Evolutionary conservation across 1,140 invertebrate species (phyloP), one percentile per base, ranked within the genome.

Genomic region (Hesperophylax magnus): DNA sequence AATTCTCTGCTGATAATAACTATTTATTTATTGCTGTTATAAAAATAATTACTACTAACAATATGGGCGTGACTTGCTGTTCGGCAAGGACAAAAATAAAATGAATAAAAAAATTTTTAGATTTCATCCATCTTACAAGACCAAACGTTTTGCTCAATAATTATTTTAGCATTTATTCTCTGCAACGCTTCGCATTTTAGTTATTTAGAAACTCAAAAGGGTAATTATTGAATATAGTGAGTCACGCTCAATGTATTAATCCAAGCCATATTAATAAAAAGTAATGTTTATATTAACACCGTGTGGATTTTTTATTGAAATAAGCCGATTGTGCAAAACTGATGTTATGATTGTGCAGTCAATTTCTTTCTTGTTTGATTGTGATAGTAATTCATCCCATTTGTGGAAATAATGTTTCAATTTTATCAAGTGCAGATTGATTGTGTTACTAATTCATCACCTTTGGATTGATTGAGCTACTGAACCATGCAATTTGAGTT

Each of bases 21-120:
- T 61, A 61, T 61, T 61, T 61, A 61, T 61, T 61, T 61, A 61
- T 61, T 20, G 58, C 58, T 61, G 24, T 24, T 61, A 11, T 61
- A 61, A 61, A 8, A 61, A 61, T 61, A 47, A 47, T 47, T 61
- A 61, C 18, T 61, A 24, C 24, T 61, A 61, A 22, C 58, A 61
- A 61, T 61, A 61, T 61, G 58, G 58, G 58, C 20, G n/a, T 61
- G 58, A 61, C 58, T 61, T 15, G 24, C n/a, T 61, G n/a, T n/a
- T 61, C 8, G 9, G 34, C 2, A 3, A 7, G 2, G 7, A 31
- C 34, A 39, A 39, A 39, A 39, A 39, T 5, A 39, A 31, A 31
- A n/a, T n/a, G n/a, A n/a, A n/a, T n/a, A n/a, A n/a, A n/a, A n/a
- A n/a, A n/a, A n/a, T n/a, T n/a, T n/a, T n/a, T 6, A 34, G 7